Evolutionary conservation across 2,113 vertebrate species (phyloP).

Genomic region (Ammodytes marinus): DNA sequence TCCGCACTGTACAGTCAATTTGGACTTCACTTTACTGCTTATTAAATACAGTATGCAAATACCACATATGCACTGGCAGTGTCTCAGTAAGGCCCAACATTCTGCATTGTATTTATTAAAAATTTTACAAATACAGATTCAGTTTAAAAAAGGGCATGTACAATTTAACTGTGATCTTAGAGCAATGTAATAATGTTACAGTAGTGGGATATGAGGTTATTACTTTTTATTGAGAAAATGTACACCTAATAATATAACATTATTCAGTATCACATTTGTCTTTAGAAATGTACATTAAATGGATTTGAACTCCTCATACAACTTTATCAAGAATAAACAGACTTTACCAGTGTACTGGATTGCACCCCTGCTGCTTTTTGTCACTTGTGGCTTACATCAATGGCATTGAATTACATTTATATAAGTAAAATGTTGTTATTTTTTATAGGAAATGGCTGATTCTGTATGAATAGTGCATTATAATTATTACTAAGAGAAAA

Average conservation of each 20-base stretch:
- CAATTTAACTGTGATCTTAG: background rate
- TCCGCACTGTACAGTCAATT: background rate
- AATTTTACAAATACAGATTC: background rate
- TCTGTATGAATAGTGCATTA: background rate
- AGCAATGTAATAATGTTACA: background rate
- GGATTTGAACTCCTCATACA: background rate
- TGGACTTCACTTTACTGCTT: conserved; percentile 1
- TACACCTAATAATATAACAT: background rate
- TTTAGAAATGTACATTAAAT: background rate
- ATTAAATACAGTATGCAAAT: background rate
- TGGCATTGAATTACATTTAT: background rate
- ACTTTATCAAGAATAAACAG: background rate
- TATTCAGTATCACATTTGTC: background rate
- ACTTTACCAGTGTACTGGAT: background rate
- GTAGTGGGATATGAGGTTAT: background rate
- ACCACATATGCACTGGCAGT: background rate
- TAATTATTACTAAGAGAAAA: conserved; percentile 10
- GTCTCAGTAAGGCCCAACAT: background rate
- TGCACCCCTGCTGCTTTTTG: background rate
- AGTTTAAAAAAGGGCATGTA: background rate
- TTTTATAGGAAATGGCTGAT: background rate
- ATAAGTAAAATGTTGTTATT: no score
- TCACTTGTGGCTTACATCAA: background rate
- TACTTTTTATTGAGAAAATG: background rate
- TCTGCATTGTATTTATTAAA: background rate